Conservation (phyloP, 2,888 invertebrate species). For the Marronus borbonicus region DNA sequence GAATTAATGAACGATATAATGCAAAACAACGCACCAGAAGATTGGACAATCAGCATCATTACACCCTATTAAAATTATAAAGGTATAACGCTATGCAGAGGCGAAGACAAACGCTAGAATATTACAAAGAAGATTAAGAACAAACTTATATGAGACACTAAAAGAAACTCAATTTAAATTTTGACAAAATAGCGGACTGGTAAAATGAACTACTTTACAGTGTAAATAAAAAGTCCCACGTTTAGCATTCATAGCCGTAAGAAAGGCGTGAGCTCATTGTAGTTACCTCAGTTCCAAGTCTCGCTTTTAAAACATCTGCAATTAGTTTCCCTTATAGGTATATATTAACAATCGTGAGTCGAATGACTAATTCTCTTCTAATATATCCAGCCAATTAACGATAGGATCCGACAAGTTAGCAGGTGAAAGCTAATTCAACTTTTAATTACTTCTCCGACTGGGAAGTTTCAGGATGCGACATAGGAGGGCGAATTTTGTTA, state of each 20-base stretch:
- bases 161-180: too few species aligned
- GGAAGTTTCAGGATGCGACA: background rate
- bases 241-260: background rate
- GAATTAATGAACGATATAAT: too few species aligned
- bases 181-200: too few species aligned
- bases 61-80: too few species aligned
- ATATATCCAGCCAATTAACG: conserved; percentile 17
- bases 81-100: too few species aligned
- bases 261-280: background rate
- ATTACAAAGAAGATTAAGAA: too few species aligned
- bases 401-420: background rate
- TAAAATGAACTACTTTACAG: too few species aligned
- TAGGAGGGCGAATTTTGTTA: background rate
- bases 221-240: too few species aligned
- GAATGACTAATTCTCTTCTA: conserved; percentile 5
- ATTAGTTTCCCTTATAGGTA: background rate
- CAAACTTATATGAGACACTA: too few species aligned
- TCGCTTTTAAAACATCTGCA: background rate
- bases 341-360: background rate
- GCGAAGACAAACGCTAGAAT: too few species aligned
- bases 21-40: too few species aligned
- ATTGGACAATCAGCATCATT: too few species aligned
- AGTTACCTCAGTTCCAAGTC: background rate
- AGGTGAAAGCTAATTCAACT: conserved; percentile 22
- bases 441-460: background rate